A percentile compares a stretch with the other conserved stretches of the same genome.
These are phyloP conservation scores for Myotis planiceps DNA, from an alignment of 2,797 vertebrate genomes.

Conservation along the genomic window DNA sequence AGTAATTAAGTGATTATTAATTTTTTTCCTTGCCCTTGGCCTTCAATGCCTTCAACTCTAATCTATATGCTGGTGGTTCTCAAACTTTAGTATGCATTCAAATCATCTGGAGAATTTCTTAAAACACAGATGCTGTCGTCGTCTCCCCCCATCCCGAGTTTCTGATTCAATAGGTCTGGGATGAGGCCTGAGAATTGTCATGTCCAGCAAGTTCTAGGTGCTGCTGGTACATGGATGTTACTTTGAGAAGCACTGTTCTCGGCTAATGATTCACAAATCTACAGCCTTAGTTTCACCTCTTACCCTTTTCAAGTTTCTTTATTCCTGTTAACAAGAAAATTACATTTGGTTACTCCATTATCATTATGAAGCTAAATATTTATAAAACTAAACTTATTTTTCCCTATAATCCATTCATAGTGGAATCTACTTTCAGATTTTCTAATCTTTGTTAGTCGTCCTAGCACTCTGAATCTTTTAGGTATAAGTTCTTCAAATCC, in stretches of 20 bases:
- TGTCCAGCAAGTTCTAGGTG: not conserved
- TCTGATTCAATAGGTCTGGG: not conserved
- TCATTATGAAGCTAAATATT: not conserved
- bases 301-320: constrained; percentile 13
- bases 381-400: not conserved
- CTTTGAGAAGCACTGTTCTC: constrained; percentile 2
- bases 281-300: not conserved
- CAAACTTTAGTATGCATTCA: not conserved
- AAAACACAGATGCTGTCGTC: not conserved
- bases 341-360: constrained; percentile 13
- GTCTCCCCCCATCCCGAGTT: not conserved
- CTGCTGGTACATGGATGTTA: not conserved
- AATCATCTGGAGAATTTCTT: not conserved
- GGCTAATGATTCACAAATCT: not conserved
- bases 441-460: not conserved
- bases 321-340: not conserved
- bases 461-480: constrained; percentile 23
- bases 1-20: not conserved
- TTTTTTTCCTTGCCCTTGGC: not conserved
- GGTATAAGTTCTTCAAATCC: not conserved
- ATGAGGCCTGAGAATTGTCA: not conserved
- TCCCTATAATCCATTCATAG: not conserved
- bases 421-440: not conserved
- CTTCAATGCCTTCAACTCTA: not conserved
- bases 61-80: not conserved